Base-by-base conservation (phyloP, 37 sponge, comb jelly and placozoan genomes). In the Chondrosia reniformis region DNA sequence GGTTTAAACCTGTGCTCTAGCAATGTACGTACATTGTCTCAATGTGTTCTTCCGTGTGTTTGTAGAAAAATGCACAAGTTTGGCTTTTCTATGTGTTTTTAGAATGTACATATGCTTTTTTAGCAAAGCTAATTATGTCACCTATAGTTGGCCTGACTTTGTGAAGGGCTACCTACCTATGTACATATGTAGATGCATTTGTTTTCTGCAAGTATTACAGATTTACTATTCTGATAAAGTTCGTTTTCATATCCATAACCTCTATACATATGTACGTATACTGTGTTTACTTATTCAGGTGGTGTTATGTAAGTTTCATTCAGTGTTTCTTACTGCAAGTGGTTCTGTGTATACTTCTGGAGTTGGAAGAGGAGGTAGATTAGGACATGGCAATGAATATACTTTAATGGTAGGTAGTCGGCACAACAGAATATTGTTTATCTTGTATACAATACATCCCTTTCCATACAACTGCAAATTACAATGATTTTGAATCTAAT, bases 311-410 rank as follows among this genome's bases (percentile, higher is more conserved):
- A 95, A 98, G 82, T 98, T 92, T 63, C 99, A 98, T 73, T 74
- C 83, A 33, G 84, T 93, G 46, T 87, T 98, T 36, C 74, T 98
- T 61, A 65, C 79, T n/a, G 39, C 81, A 52, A 41, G 41, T 46
- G 99, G 99, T 0, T 41, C 15, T 24, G 95, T 98, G 33, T 81
- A 85, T 72, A 89, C 94, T 24, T 93, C 96, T 92, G 99, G 99
- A 25, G 86, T 87, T 78, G 99, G 99, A 0, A 45, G 66, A 21
- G 99, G 99, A 42, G 96, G 61, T 2, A 77, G 99, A 45, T 88
- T 98, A 10, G 99, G 99, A 7, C 91, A 94, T 78, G 96, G 90
- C 25, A 80, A 84, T 74, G 93, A 95, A 64, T 79, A 85, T 19
- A 88, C 91, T 40, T 22, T 86, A 5, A 59, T 86, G 43, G 91